Percentiles rank a stretch among this genome's conserved stretches.
These are phyloP conservation scores for Thomomys bottae DNA, from an alignment of 2,113 vertebrate species.

Conservation along the genomic window DNA sequence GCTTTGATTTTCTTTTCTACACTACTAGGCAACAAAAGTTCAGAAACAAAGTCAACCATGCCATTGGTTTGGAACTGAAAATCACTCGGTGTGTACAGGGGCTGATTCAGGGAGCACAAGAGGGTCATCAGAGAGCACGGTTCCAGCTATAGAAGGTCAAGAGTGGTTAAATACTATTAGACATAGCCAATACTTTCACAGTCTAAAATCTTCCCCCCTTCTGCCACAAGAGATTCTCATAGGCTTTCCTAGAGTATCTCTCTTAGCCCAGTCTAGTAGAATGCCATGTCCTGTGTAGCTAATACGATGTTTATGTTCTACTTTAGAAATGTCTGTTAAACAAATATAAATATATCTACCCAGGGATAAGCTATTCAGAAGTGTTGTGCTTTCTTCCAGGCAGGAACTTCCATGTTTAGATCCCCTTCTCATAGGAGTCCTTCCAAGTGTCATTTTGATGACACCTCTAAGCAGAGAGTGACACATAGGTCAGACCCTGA, in stretches of 20 bases:
- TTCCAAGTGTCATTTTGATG: background rate
- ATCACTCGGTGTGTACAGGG: background rate
- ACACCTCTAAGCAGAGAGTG: background rate
- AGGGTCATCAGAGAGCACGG: no score
- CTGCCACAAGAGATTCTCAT: background rate
- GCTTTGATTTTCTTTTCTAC: background rate
- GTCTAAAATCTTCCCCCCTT: background rate
- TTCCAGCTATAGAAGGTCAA: background rate
- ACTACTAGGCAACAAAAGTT: background rate
- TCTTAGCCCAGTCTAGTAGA: background rate
- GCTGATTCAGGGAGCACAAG: background rate
- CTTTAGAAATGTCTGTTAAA: background rate
- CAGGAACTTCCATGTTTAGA: background rate
- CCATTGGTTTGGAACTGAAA: background rate
- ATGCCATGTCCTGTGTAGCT: background rate
- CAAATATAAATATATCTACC: background rate
- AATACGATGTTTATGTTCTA: constrained; percentile 22
- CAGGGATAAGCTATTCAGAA: background rate
- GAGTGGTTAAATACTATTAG: background rate
- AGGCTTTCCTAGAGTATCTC: background rate
- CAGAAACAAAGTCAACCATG: background rate
- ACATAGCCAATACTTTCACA: background rate
- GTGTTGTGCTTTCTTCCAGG: background rate
- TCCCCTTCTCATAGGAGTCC: constrained; percentile 6
- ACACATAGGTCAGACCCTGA: background rate